These are phyloP conservation scores for Poeciliopsis turrubarensis DNA, from an alignment of 2,113 vertebrate species.

Conservation along the genomic window DNA sequence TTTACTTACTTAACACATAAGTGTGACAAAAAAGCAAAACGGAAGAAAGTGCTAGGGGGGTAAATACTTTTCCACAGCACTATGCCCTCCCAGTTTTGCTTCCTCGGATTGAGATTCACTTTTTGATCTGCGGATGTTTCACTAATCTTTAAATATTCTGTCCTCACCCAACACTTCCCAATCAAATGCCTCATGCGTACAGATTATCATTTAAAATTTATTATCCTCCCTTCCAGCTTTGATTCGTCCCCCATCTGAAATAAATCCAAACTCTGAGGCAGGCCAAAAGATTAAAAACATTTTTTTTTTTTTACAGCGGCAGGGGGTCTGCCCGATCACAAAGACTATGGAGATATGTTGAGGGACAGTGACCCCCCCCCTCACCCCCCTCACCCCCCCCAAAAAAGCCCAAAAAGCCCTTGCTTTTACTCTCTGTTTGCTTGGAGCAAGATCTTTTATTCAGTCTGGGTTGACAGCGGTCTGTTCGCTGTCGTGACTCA, in stretches of 20 bases:
- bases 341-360: slow-evolving; percentile 14
- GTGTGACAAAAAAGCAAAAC: too few species aligned
- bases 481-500: slow-evolving; percentile 41
- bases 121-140: slow-evolving; percentile 11
- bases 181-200: slow-evolving; percentile 13
- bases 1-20: too few species aligned
- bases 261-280: slow-evolving; percentile 33
- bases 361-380: slow-evolving; percentile 48
- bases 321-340: too few species aligned
- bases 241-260: slow-evolving; percentile 12
- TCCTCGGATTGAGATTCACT: background rate
- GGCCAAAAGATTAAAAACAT: slow-evolving; percentile 12
- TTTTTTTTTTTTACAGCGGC: too few species aligned
- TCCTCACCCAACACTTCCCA: background rate
- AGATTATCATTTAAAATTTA: slow-evolving; percentile 20
- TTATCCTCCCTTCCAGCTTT: slow-evolving; percentile 1
- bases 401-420: too few species aligned
- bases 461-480: slow-evolving; percentile 63
- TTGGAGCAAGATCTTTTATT: slow-evolving; percentile 69
- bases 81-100: too few species aligned
- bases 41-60: too few species aligned
- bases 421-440: slow-evolving; percentile 41
- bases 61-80: too few species aligned
- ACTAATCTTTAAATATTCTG: slow-evolving; percentile 9
- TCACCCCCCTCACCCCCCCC: too few species aligned